A percentile compares a stretch with the other conserved stretches of the same genome.
These are phyloP conservation scores for Heterotilapia buettikoferi DNA, from an alignment of 2,113 vertebrate genomes.

Conservation along the genomic window DNA sequence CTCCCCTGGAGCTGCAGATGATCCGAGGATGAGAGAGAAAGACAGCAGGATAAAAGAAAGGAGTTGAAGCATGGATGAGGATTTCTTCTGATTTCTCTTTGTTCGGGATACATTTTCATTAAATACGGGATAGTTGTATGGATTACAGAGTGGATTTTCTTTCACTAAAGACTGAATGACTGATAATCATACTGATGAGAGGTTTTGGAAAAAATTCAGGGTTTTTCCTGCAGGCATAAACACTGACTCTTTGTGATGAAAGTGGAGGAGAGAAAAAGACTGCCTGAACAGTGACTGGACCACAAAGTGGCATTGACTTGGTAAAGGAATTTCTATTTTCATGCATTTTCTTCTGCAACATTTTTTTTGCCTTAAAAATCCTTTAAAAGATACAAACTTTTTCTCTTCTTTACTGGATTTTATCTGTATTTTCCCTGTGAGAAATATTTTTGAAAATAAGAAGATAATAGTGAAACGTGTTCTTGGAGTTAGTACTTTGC, in stretches of 20 bases:
- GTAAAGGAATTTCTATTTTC: slow-evolving; percentile 33
- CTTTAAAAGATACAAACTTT: background rate
- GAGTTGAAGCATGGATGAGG: slow-evolving; percentile 15
- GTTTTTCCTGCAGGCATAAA: slow-evolving; percentile 10
- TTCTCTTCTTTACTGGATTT: background rate
- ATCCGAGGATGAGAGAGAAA: slow-evolving; percentile 31
- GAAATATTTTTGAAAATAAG: slow-evolving; percentile 12
- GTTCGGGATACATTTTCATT: slow-evolving; percentile 29
- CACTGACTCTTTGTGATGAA: slow-evolving; percentile 43
- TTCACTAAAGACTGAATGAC: background rate
- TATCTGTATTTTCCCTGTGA: background rate
- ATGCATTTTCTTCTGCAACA: background rate
- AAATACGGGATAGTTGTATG: background rate
- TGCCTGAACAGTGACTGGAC: slow-evolving; percentile 27
- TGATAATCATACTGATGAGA: background rate
- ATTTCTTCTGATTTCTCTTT: slow-evolving; percentile 41
- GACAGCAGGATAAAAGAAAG: slow-evolving; percentile 31
- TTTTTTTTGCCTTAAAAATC: background rate
- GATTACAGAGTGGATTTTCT: slow-evolving; percentile 7
- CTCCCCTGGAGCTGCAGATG: slow-evolving; percentile 44
- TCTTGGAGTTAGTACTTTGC: slow-evolving; percentile 33
- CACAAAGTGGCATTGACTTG: slow-evolving; percentile 23
- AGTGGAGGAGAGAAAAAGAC: slow-evolving; percentile 36
- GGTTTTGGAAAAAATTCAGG: background rate
- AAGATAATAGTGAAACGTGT: slow-evolving; percentile 10